phyloP scores from a whole-genome alignment of 2,113 vertebrate species.

The Catharus fuscescens region DNA sequence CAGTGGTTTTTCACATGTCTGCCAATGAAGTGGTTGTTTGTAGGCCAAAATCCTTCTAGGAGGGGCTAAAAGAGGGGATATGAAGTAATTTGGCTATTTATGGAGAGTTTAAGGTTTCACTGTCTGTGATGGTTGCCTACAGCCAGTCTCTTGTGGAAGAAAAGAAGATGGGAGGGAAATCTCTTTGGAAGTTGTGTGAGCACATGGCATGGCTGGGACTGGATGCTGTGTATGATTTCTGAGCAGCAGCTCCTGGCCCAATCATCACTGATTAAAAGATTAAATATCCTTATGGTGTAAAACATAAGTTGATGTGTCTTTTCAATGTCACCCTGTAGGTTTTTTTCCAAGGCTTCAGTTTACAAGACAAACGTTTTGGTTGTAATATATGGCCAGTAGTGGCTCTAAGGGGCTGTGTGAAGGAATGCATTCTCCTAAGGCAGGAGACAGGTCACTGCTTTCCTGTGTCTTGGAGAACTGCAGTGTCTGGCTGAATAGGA shows the following conservation, averaged over 20 bases:
- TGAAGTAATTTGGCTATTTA: neutral
- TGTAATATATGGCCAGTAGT: neutral
- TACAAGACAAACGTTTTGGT: neutral
- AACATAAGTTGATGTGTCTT: neutral
- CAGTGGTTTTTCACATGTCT: neutral
- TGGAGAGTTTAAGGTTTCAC: neutral
- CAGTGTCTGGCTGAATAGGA: neutral
- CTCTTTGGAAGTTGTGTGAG: neutral
- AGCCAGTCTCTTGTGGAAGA: neutral
- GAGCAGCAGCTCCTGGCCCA: neutral
- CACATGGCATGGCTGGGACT: neutral
- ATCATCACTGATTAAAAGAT: neutral
- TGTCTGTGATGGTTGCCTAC: neutral
- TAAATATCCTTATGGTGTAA: neutral
- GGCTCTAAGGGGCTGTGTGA: neutral
- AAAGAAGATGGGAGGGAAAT: neutral
- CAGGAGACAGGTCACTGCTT: neutral
- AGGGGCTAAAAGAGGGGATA: neutral
- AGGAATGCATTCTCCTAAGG: neutral
- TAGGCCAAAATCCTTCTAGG: neutral
- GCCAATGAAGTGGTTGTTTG: neutral
- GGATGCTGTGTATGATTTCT: neutral
- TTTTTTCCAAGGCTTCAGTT: neutral
- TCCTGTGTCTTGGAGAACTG: neutral
- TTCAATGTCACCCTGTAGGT: neutral